Conservation (phyloP, 2,113 vertebrate species). For the Oriolus oriolus region DNA sequence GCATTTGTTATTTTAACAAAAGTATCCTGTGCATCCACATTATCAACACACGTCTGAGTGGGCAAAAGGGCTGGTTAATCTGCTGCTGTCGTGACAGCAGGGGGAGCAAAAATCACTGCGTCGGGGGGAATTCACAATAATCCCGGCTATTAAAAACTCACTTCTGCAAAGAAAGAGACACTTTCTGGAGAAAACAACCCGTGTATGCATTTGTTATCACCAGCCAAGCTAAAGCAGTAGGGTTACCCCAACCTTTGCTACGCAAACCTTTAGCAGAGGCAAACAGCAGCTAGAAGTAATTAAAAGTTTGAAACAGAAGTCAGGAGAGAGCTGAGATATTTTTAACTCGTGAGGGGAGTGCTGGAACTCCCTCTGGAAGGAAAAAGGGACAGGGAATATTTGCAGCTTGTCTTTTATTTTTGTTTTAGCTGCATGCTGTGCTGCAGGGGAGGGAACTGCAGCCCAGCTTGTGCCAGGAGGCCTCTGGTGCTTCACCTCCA, state of each 20-base stretch:
- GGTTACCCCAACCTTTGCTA: not conserved
- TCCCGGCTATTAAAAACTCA: not conserved
- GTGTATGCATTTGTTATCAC: not conserved
- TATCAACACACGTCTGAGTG: not conserved
- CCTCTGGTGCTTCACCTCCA: not conserved
- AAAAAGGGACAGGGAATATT: not conserved
- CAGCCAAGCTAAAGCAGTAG: not conserved
- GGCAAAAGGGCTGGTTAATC: conserved; percentile 2
- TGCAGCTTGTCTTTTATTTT: not conserved
- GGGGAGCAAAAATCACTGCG: conserved; percentile 59
- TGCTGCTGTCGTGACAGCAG: conserved; percentile 43
- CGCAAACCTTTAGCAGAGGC: not conserved
- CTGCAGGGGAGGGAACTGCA: not conserved
- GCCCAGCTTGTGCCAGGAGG: rapidly evolving
- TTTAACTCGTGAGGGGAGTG: not conserved
- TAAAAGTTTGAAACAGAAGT: not conserved
- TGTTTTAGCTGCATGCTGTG: not conserved
- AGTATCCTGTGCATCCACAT: not conserved
- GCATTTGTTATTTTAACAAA: not conserved
- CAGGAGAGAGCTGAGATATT: not conserved
- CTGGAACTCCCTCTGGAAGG: not conserved
- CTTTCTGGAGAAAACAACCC: not conserved
- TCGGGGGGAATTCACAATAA: conserved; percentile 3
- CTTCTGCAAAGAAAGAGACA: not conserved
- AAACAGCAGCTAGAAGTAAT: not conserved